Conservation (phyloP, 2,888 invertebrate genomes). For the Tipula confusa region DNA sequence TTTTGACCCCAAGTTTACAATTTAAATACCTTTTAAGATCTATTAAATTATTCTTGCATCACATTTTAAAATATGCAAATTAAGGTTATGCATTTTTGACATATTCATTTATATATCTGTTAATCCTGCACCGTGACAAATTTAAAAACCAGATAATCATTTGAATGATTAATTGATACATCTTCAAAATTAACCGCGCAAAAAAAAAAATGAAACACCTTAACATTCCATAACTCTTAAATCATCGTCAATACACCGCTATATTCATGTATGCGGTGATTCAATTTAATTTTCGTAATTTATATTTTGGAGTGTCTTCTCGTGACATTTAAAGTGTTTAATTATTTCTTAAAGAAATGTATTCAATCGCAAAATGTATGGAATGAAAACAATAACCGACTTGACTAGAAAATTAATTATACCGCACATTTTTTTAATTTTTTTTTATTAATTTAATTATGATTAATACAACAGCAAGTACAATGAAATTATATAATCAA, state of each 20-base stretch:
- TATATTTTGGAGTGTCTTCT: background rate
- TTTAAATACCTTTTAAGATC: no score
- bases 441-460: background rate
- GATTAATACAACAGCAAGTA: background rate
- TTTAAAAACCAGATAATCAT: background rate
- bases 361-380: background rate
- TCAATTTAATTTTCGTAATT: background rate
- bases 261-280: background rate
- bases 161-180: background rate
- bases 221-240: background rate
- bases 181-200: background rate
- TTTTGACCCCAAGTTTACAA: no score
- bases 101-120: background rate
- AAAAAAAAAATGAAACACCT: background rate
- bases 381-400: background rate
- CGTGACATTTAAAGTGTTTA: background rate
- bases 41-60: background rate
- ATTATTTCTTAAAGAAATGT: background rate
- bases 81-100: background rate
- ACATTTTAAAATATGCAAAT: background rate
- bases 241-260: background rate
- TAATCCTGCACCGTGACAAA: background rate
- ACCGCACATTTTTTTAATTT: background rate
- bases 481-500: background rate
- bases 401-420: background rate